These are phyloP conservation scores for Oryzias celebensis DNA, from an alignment of 2,113 vertebrate species.

Conservation along the genomic window DNA sequence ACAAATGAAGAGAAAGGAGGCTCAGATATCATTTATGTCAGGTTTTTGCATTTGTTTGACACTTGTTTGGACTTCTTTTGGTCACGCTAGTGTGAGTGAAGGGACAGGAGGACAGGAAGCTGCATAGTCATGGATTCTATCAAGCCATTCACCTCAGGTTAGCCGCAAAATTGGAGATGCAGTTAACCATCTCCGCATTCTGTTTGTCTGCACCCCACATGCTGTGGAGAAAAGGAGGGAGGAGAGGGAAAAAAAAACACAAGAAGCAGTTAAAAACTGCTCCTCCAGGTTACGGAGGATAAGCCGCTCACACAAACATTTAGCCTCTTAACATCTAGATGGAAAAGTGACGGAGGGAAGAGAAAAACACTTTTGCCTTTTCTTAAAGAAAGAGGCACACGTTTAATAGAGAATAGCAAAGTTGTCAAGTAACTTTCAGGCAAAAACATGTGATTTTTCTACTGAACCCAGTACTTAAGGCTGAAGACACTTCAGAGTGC, in stretches of 20 bases:
- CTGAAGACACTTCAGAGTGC: too few species aligned
- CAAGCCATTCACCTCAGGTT: slow-evolving; percentile 79
- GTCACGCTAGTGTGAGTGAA: slow-evolving; percentile 14
- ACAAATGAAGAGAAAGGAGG: slow-evolving; percentile 22
- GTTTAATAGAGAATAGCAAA: too few species aligned
- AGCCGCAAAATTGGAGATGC: slow-evolving; percentile 78
- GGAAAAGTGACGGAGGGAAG: too few species aligned
- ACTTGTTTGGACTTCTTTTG: slow-evolving; percentile 15
- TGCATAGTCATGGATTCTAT: slow-evolving; percentile 14
- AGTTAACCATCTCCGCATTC: slow-evolving; percentile 78
- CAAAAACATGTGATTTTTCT: too few species aligned
- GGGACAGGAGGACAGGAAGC: slow-evolving; percentile 30
- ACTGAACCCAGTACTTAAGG: too few species aligned
- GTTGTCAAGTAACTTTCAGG: too few species aligned
- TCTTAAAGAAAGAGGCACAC: too few species aligned
- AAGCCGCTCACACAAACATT: not conserved
- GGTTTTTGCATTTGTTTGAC: slow-evolving; percentile 17
- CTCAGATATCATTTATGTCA: slow-evolving; percentile 15
- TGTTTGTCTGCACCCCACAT: slow-evolving; percentile 81
- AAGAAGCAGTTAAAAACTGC: slow-evolving; percentile 56
- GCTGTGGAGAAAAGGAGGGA: slow-evolving; percentile 70
- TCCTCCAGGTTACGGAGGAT: slow-evolving; percentile 28
- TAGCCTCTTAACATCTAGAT: too few species aligned
- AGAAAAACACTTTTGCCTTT: too few species aligned
- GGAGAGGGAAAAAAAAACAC: slow-evolving; percentile 47